phyloP scores from a whole-genome alignment of 2,797 vertebrate species.

The Malacoctenus gilli region DNA sequence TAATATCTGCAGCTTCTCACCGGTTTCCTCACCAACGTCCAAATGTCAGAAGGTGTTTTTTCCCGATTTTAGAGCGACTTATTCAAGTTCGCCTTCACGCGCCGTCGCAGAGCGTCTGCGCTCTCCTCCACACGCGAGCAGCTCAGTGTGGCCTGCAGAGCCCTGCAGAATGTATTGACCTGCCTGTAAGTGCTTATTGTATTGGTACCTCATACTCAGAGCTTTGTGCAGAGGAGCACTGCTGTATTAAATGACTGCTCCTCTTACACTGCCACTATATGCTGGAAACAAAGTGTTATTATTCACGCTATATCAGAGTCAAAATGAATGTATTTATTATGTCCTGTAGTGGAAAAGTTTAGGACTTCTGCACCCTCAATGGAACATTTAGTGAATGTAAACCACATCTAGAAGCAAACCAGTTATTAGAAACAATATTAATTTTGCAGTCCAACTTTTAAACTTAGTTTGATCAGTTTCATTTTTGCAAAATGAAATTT shows the following conservation, averaged over 20 bases:
- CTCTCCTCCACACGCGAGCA: slow-evolving; percentile 46
- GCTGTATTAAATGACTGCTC: slow-evolving; percentile 58
- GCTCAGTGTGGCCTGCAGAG: slow-evolving; percentile 46
- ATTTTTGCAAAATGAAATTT: no score
- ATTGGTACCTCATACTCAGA: slow-evolving; percentile 70
- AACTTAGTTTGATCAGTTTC: no score
- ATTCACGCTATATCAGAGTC: slow-evolving; percentile 23
- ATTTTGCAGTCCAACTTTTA: no score
- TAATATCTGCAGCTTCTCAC: slow-evolving; percentile 7
- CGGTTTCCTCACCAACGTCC: background rate
- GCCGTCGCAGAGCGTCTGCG: slow-evolving; percentile 4
- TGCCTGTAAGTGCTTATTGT: slow-evolving; percentile 44
- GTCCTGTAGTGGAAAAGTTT: slow-evolving; percentile 23
- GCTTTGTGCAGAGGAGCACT: slow-evolving; percentile 63
- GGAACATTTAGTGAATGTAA: no score
- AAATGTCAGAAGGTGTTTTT: background rate
- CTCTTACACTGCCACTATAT: slow-evolving; percentile 62
- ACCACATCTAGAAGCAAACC: no score
- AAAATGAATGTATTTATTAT: slow-evolving; percentile 57
- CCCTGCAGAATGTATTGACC: slow-evolving; percentile 42
- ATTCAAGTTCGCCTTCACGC: slow-evolving; percentile 22
- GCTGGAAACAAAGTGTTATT: slow-evolving; percentile 66
- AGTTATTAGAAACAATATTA: no score
- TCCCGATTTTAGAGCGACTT: background rate
- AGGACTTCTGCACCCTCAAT: no score